A percentile compares a stretch with the other conserved stretches of the same genome.
phyloP scores from a whole-genome alignment of 2,888 invertebrate genomes.

The Anoncus sp. region DNA sequence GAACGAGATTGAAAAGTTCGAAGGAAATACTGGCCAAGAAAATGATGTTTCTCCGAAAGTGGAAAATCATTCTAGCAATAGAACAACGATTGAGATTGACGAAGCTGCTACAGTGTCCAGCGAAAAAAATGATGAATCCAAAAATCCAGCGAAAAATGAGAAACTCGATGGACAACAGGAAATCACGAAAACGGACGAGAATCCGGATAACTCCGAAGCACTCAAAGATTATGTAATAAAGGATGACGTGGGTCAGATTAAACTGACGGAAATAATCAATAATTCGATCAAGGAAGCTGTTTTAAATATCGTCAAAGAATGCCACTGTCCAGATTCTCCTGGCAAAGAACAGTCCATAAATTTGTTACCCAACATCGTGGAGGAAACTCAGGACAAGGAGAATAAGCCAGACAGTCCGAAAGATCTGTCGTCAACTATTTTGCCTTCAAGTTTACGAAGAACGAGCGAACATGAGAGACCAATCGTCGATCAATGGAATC shows the following conservation, averaged over 20 bases:
- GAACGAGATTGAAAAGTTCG: constrained; percentile 1
- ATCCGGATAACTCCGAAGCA: constrained; percentile 9
- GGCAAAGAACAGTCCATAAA: constrained; percentile 20
- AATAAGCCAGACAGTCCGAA: constrained; percentile 37
- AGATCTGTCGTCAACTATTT: background rate
- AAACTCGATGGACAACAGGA: background rate
- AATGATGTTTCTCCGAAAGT: constrained; percentile 15
- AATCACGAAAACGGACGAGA: background rate
- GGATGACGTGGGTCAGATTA: constrained; percentile 51
- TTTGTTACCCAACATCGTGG: background rate
- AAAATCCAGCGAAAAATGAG: constrained; percentile 23
- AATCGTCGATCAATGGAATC: constrained; percentile 4
- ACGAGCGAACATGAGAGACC: constrained; percentile 3
- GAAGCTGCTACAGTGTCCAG: too few species aligned
- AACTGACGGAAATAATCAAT: constrained; percentile 71
- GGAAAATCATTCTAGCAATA: background rate
- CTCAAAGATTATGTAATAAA: constrained; percentile 32
- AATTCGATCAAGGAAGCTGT: constrained; percentile 73
- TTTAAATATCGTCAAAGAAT: constrained; percentile 69
- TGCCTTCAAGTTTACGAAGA: background rate
- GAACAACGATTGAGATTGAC: too few species aligned
- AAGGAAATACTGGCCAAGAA: constrained; percentile 20
- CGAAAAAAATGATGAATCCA: constrained; percentile 4
- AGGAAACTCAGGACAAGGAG: constrained; percentile 34
- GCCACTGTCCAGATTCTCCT: constrained; percentile 49